Evolutionary conservation across 53 echinoderm and acorn worm species (phyloP).

Genomic region (Apostichopus leukothele): DNA sequence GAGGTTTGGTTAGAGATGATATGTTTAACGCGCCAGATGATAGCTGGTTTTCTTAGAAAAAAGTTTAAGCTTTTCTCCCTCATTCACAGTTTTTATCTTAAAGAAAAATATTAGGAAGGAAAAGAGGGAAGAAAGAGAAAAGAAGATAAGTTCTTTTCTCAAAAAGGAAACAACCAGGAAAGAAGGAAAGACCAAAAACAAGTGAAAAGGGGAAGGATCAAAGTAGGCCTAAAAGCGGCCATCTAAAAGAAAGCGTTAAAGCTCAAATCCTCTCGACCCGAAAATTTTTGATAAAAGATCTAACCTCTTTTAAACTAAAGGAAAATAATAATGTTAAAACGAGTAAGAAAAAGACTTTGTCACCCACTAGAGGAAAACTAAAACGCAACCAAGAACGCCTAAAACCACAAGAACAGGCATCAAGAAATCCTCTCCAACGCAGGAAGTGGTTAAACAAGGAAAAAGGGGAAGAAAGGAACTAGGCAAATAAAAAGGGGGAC

Average conservation of each 20-base stretch:
- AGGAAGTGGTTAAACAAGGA: neutral
- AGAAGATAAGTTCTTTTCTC: constrained; percentile 60
- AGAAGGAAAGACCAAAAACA: constrained; percentile 20
- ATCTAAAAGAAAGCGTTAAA: constrained; percentile 63
- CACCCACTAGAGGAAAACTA: constrained; percentile 25
- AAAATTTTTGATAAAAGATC: neutral
- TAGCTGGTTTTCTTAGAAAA: constrained; percentile 68
- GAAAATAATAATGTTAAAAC: constrained; percentile 58
- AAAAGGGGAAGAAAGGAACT: constrained; percentile 63
- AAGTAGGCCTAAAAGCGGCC: neutral
- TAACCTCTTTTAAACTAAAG: neutral
- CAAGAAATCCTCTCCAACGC: constrained; percentile 50
- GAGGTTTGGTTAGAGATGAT: too few species aligned
- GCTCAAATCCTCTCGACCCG: constrained; percentile 20
- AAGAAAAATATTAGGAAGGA: neutral
- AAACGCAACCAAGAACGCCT: constrained; percentile 28
- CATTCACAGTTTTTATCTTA: neutral
- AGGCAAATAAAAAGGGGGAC: constrained; percentile 71
- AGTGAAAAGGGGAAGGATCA: neutral
- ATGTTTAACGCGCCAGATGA: constrained; percentile 58
- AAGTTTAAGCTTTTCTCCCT: constrained; percentile 42
- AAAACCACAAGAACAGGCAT: too few species aligned
- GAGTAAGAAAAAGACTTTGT: constrained; percentile 51
- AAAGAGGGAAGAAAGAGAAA: constrained; percentile 25
- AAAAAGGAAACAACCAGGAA: constrained; percentile 57